A percentile compares a stretch with the other conserved stretches of the same genome.
Evolutionary conservation across 2,888 invertebrate species (phyloP).

Genomic region (Drosophila fulvimacula): DNA sequence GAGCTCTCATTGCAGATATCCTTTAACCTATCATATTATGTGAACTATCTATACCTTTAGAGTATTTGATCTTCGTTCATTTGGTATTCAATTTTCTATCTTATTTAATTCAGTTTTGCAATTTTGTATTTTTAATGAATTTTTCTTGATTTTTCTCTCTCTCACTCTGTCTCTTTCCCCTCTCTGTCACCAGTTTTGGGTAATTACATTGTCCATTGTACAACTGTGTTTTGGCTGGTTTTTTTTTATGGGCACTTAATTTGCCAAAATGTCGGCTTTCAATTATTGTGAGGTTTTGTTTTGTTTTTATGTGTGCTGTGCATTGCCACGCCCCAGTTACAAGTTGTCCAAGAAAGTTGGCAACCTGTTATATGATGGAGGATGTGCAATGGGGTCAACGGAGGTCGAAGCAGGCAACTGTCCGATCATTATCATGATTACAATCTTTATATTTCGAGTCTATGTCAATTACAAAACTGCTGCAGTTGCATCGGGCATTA

Average conservation of each 20-base stretch:
- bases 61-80: slow-evolving; percentile 13
- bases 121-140: slow-evolving; percentile 21
- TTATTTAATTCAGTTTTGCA: slow-evolving; percentile 28
- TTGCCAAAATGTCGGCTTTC: slow-evolving; percentile 60
- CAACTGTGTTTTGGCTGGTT: slow-evolving; percentile 34
- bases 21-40: too few relatives aligned
- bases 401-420: slow-evolving; percentile 6
- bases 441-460: background rate
- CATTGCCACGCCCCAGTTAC: slow-evolving; percentile 44
- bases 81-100: background rate
- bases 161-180: background rate
- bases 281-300: slow-evolving; percentile 33
- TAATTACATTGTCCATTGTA: slow-evolving; percentile 63
- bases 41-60: background rate
- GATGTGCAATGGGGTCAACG: slow-evolving; percentile 3
- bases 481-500: background rate
- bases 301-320: slow-evolving; percentile 57
- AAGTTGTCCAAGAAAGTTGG: slow-evolving; percentile 28
- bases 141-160: slow-evolving; percentile 13
- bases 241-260: slow-evolving; percentile 71
- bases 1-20: too few relatives aligned
- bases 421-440: slow-evolving; percentile 9
- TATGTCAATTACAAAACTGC: background rate
- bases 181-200: slow-evolving; percentile 26
- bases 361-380: slow-evolving; percentile 14